Percentiles rank a stretch among this genome's conserved stretches.
Evolutionary conservation across 2,113 vertebrate genomes (phyloP).

Genomic region (Micromys minutus): DNA sequence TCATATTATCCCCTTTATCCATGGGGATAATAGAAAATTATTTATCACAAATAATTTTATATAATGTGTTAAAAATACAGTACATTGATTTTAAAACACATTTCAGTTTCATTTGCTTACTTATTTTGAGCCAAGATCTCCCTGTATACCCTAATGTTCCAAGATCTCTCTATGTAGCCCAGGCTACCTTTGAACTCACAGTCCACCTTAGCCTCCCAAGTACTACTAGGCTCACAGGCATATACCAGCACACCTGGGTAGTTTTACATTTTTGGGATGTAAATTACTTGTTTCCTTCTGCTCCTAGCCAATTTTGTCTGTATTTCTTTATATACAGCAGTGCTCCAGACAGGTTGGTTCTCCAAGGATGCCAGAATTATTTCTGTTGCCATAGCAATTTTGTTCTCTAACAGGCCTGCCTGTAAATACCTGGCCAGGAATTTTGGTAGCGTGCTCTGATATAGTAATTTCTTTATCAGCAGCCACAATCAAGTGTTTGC

Average conservation of each 20-base stretch:
- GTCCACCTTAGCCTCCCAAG: neutral
- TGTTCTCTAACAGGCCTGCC: constrained; percentile 11
- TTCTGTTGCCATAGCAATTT: neutral
- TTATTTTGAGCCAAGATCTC: neutral
- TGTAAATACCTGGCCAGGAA: neutral
- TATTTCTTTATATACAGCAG: constrained; percentile 9
- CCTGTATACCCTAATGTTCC: neutral
- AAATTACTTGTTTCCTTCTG: neutral
- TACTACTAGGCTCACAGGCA: neutral
- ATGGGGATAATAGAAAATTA: constrained; percentile 9
- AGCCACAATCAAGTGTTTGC: constrained; percentile 5
- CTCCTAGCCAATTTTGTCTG: neutral
- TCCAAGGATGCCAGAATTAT: neutral
- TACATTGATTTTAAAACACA: neutral
- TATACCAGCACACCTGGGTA: neutral
- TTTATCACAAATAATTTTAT: constrained; percentile 25
- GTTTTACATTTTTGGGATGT: neutral
- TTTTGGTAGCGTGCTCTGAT: neutral
- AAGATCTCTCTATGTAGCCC: neutral
- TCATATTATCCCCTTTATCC: neutral
- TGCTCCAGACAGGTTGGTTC: neutral
- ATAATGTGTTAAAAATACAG: neutral
- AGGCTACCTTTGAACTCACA: neutral
- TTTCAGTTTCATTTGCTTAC: neutral
- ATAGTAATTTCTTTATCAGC: constrained; percentile 4